phyloP scores from a whole-genome alignment of 2,888 invertebrate genomes.

The Euzophera pinguis region DNA sequence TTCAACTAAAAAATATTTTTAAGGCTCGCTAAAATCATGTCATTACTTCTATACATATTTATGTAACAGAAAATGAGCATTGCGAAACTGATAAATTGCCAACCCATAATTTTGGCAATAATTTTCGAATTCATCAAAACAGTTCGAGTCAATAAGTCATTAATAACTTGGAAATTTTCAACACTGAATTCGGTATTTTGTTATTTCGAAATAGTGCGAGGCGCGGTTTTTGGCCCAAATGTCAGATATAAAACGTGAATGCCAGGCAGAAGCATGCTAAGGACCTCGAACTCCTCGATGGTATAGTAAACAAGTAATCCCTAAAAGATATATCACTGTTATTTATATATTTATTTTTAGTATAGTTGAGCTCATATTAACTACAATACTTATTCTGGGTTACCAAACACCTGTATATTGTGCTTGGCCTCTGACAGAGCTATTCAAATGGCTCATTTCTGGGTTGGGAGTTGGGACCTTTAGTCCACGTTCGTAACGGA shows the following conservation, averaged over 20 bases:
- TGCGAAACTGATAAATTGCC: not conserved
- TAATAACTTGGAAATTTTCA: not conserved
- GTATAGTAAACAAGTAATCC: not conserved
- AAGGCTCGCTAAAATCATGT: too few species aligned
- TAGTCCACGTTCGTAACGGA: too few species aligned
- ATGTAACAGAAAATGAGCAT: too few species aligned
- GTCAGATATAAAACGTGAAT: constrained; percentile 16
- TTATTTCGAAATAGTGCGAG: constrained; percentile 13
- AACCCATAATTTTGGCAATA: not conserved
- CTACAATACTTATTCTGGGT: too few species aligned
- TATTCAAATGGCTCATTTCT: too few species aligned
- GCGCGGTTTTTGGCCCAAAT: constrained; percentile 21
- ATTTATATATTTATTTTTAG: too few species aligned
- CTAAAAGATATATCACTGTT: not conserved
- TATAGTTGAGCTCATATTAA: too few species aligned
- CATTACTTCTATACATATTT: too few species aligned
- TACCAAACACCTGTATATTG: too few species aligned
- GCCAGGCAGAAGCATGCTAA: constrained; percentile 3
- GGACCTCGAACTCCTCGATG: not conserved
- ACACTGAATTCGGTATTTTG: not conserved
- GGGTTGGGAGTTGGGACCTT: too few species aligned
- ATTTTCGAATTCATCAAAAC: not conserved
- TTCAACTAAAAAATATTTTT: too few species aligned
- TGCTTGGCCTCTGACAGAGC: too few species aligned
- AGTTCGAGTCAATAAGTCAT: not conserved